These are phyloP conservation scores for Macrocentrus cingulum DNA, from an alignment of 1,140 invertebrate species.

Conservation along the genomic window DNA sequence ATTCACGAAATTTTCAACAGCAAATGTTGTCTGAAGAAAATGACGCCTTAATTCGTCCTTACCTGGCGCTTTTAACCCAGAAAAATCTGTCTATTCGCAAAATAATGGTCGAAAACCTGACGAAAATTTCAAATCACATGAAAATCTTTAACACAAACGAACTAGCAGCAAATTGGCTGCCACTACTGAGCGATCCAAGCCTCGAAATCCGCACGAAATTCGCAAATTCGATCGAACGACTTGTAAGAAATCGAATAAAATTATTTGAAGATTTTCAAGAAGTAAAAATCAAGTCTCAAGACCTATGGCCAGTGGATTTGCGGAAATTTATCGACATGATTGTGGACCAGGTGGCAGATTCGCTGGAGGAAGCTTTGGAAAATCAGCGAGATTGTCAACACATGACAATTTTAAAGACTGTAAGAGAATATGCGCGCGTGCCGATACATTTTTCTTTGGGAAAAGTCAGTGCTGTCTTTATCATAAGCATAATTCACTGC, in stretches of 20 bases:
- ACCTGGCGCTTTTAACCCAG: conserved; percentile 40
- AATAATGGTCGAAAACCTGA: conserved; percentile 45
- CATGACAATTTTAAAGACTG: conserved; percentile 57
- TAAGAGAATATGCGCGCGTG: conserved; percentile 64
- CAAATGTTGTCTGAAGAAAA: conserved; percentile 28
- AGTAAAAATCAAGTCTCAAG: conserved; percentile 30
- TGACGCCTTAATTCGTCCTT: conserved; percentile 28
- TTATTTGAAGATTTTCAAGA: neutral
- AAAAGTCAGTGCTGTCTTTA: conserved; percentile 44
- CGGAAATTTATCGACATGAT: conserved; percentile 57
- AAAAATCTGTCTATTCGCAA: conserved; percentile 35
- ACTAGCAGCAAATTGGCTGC: conserved; percentile 48
- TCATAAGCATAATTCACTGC: conserved; percentile 62
- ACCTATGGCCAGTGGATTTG: conserved; percentile 47
- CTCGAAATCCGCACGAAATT: conserved; percentile 46
- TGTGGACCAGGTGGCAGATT: conserved; percentile 57
- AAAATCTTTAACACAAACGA: conserved; percentile 48
- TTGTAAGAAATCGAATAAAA: conserved; percentile 47
- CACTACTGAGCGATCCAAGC: conserved; percentile 46
- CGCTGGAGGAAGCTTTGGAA: conserved; percentile 58
- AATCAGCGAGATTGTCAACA: conserved; percentile 60
- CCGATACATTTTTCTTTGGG: conserved; percentile 62
- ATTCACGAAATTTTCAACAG: conserved; percentile 7
- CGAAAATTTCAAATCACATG: conserved; percentile 53
- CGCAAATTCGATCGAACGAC: conserved; percentile 38